A percentile compares a stretch with the other conserved stretches of the same genome.
phyloP scores from a whole-genome alignment of 1,140 invertebrate species.

The Saccostrea cuccullata region DNA sequence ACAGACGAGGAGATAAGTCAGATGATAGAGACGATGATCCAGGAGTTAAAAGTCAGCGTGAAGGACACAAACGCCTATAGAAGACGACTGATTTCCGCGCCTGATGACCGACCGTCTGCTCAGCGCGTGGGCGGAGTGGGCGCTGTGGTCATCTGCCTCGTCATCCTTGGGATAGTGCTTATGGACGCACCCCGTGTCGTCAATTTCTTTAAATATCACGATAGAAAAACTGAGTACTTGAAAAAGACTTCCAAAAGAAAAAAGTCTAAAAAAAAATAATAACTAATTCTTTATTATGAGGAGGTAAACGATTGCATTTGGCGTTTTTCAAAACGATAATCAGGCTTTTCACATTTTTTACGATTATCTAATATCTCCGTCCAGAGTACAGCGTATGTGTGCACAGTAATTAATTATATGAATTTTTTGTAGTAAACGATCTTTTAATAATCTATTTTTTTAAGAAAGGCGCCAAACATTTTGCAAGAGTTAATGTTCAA shows the following conservation, averaged over 20 bases:
- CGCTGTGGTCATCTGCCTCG: constrained; percentile 35
- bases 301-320: no score
- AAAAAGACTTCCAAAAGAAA: neutral
- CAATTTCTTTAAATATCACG: neutral
- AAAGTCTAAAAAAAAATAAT: neutral
- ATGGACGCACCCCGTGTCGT: neutral
- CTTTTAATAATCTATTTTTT: no score
- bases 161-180: neutral
- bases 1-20: constrained; percentile 45
- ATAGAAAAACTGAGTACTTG: neutral
- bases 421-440: no score
- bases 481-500: no score
- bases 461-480: no score
- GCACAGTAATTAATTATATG: no score
- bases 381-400: no score
- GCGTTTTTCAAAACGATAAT: no score
- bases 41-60: constrained; percentile 48
- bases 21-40: constrained; percentile 48
- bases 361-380: no score
- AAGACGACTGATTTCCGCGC: constrained; percentile 48
- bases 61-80: constrained; percentile 51
- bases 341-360: no score
- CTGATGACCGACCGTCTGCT: constrained; percentile 52
- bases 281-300: no score
- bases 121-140: constrained; percentile 55